These are phyloP conservation scores for Podiceps cristatus DNA, from an alignment of 2,113 vertebrate species.

Conservation along the genomic window DNA sequence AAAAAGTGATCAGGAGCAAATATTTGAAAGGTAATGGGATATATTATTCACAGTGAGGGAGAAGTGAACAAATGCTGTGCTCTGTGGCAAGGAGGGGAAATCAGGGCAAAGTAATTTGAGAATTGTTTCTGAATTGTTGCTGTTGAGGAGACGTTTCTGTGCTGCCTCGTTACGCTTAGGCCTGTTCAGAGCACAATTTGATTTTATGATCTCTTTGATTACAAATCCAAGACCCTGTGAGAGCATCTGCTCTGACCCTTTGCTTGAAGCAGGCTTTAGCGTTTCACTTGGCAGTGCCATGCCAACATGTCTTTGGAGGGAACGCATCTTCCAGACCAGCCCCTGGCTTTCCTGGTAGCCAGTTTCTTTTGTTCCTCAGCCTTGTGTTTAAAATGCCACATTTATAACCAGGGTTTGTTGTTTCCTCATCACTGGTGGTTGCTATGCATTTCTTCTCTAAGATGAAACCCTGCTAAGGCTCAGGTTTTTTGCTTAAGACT, in stretches of 20 bases:
- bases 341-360: background rate
- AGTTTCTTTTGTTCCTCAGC: background rate
- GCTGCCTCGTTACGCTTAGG: background rate
- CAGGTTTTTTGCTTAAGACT: background rate
- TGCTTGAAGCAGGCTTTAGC: background rate
- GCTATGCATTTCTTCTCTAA: conserved; percentile 13
- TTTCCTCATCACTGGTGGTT: background rate
- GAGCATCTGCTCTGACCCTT: background rate
- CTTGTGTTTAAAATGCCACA: background rate
- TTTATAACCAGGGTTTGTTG: background rate
- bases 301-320: background rate
- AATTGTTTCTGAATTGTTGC: background rate
- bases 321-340: background rate
- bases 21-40: background rate
- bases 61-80: background rate
- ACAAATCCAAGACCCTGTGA: background rate
- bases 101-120: background rate
- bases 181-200: background rate
- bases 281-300: background rate
- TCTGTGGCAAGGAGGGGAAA: fast-evolving
- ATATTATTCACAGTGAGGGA: background rate
- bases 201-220: background rate
- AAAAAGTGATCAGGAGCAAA: background rate
- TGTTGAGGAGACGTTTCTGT: background rate
- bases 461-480: background rate